Evolutionary conservation across 2,113 vertebrate genomes (phyloP).

Genomic region (Eulacestoma nigropectus): DNA sequence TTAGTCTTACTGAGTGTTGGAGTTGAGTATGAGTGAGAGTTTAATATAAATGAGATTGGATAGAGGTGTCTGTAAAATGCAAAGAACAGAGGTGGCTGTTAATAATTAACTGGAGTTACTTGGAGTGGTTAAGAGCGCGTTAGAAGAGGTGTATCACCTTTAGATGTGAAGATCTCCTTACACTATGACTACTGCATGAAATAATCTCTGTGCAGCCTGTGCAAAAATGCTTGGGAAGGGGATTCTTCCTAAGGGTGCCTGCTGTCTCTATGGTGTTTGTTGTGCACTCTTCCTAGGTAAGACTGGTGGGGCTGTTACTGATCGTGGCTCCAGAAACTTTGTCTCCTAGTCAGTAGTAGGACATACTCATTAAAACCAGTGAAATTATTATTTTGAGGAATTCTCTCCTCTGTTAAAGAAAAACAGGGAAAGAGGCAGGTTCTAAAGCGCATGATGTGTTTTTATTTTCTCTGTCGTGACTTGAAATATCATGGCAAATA

Average conservation of each 20-base stretch:
- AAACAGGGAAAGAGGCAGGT: background rate
- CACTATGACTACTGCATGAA: background rate
- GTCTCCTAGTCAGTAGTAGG: background rate
- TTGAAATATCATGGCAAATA: background rate
- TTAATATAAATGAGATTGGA: background rate
- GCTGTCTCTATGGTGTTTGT: background rate
- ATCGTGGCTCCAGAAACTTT: background rate
- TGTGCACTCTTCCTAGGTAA: background rate
- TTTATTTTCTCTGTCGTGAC: background rate
- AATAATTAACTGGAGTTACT: background rate
- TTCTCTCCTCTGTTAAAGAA: background rate
- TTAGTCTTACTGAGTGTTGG: background rate
- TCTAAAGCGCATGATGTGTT: background rate
- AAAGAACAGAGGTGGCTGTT: background rate
- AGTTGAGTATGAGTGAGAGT: background rate
- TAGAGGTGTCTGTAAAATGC: background rate
- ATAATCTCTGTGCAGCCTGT: background rate
- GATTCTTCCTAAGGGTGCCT: background rate
- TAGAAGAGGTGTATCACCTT: background rate
- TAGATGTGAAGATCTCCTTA: background rate
- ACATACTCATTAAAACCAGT: background rate
- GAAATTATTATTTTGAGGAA: background rate
- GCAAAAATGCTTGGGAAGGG: background rate
- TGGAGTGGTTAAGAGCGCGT: background rate
- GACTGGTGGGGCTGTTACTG: background rate